Conservation (phyloP, 2,113 vertebrate genomes). For the Lanius collurio region DNA sequence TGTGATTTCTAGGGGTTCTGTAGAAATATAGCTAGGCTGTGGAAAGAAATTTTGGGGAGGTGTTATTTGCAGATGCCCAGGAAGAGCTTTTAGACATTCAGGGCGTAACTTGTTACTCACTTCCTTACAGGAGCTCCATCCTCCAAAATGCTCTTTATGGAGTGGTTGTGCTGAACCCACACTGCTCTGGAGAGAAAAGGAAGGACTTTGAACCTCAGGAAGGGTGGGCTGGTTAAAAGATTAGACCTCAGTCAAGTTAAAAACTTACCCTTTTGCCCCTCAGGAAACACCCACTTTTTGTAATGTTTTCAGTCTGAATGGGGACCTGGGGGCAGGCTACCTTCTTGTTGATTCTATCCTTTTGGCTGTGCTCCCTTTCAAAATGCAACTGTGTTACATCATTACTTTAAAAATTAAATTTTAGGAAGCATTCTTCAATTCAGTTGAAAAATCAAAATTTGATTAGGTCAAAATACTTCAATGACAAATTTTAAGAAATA, state of each 20-base stretch:
- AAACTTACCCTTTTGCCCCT: background rate
- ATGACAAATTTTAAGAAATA: background rate
- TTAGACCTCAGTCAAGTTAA: background rate
- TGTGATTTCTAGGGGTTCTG: background rate
- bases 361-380: background rate
- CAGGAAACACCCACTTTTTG: background rate
- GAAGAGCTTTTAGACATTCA: background rate
- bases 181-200: background rate
- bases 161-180: background rate
- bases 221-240: background rate
- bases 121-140: background rate
- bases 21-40: background rate
- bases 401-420: background rate
- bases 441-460: background rate
- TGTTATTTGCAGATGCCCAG: background rate
- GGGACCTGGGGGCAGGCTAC: background rate
- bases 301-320: background rate
- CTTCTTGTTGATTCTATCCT: background rate
- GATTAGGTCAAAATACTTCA: background rate
- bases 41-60: background rate
- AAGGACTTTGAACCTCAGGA: background rate
- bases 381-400: background rate
- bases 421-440: background rate
- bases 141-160: background rate
- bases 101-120: background rate